These are phyloP conservation scores for Nymphicus hollandicus DNA, from an alignment of 2,113 vertebrate genomes.

Conservation along the genomic window DNA sequence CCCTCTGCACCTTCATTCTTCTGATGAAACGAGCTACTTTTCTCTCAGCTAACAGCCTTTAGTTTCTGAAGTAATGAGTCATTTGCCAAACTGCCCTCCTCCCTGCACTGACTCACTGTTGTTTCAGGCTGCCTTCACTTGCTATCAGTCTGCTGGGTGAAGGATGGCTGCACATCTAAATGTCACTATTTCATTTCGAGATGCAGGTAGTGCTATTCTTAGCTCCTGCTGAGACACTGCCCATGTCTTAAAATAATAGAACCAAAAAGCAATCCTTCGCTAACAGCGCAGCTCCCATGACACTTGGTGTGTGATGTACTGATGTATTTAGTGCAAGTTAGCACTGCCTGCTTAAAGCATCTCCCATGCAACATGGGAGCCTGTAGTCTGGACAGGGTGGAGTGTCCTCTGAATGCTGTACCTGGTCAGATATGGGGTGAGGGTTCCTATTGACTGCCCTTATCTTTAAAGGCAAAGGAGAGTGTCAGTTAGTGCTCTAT, in stretches of 20 bases:
- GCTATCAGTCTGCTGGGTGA: background rate
- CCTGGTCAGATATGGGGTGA: background rate
- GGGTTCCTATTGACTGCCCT: accelerated
- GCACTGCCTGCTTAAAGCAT: accelerated
- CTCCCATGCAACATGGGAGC: background rate
- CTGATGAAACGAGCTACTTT: background rate
- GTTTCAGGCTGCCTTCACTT: background rate
- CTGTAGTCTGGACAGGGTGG: background rate
- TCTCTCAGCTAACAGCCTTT: background rate
- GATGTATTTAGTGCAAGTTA: accelerated
- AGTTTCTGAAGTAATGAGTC: background rate
- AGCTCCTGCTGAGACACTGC: background rate
- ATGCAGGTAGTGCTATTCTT: background rate
- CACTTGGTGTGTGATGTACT: accelerated
- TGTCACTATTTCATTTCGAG: background rate
- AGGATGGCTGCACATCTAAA: background rate
- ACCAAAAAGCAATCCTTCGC: background rate
- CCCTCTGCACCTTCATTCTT: background rate
- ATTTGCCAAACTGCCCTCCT: background rate
- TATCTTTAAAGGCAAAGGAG: background rate
- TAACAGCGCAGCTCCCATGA: accelerated
- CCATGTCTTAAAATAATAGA: accelerated
- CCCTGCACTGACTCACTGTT: slow-evolving; percentile 38
- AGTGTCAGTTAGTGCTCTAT: accelerated
- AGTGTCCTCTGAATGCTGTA: accelerated